Conservation (phyloP, 2,797 vertebrate genomes). For the Chrysocyon brachyurus region DNA sequence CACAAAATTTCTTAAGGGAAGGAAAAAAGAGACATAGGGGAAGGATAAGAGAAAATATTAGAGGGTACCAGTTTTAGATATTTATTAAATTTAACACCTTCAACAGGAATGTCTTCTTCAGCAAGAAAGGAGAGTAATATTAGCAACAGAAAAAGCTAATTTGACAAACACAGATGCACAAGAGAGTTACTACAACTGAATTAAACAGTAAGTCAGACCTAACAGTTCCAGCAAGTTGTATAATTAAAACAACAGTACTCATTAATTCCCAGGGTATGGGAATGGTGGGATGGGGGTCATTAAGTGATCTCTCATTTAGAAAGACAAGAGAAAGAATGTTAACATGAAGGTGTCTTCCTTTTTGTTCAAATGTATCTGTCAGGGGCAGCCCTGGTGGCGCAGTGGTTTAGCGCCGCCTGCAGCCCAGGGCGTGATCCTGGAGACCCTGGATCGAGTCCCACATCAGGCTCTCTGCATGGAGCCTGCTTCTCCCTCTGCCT, state of each 20-base stretch:
- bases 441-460: too few relatives aligned
- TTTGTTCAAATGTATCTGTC: not conserved
- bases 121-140: not conserved
- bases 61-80: not conserved
- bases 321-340: not conserved
- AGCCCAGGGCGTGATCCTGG: too few relatives aligned
- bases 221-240: not conserved
- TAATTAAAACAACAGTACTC: not conserved
- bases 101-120: not conserved
- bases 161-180: not conserved
- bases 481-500: too few relatives aligned
- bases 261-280: not conserved
- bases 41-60: not conserved
- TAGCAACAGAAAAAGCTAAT: not conserved
- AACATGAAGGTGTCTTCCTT: not conserved
- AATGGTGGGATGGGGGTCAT: not conserved
- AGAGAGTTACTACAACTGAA: not conserved
- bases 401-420: too few relatives aligned
- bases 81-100: not conserved
- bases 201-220: not conserved
- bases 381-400: not conserved
- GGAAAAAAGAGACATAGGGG: not conserved
- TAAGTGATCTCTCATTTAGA: not conserved
- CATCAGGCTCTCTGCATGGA: too few relatives aligned
- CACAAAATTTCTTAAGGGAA: not conserved